Percentiles rank a stretch among this genome's conserved stretches.
Evolutionary conservation across 2,888 invertebrate genomes (phyloP).

Genomic region (Monopis laevigella): DNA sequence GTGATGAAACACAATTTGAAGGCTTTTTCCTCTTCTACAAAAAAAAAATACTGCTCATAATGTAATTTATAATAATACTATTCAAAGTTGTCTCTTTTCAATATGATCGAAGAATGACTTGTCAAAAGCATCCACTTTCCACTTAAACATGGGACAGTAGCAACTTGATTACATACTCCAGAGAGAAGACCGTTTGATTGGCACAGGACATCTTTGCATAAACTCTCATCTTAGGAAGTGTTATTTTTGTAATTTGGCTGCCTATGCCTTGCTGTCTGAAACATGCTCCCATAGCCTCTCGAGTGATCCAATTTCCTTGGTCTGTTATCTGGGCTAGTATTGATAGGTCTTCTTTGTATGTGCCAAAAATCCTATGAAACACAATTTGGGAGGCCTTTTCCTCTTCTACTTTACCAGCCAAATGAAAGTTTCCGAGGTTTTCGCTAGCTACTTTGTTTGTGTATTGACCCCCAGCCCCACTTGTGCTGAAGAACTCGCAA

Average conservation of each 20-base stretch:
- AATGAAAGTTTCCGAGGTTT: not conserved
- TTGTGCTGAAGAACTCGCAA: not conserved
- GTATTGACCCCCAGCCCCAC: not conserved
- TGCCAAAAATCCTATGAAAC: not conserved
- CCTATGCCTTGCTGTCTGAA: not conserved
- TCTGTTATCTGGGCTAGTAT: not conserved
- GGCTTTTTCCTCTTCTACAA: too few species aligned
- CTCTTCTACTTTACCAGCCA: not conserved
- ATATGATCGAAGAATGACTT: conserved; percentile 1
- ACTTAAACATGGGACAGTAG: not conserved
- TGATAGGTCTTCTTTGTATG: not conserved
- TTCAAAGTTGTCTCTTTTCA: not conserved
- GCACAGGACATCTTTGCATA: not conserved
- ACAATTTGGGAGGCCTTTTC: not conserved
- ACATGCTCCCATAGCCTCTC: not conserved
- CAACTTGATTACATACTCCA: not conserved
- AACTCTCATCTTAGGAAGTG: not conserved
- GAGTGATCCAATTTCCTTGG: not conserved
- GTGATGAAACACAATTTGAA: too few species aligned
- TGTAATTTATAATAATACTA: too few species aligned
- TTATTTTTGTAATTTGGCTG: not conserved
- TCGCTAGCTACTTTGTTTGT: not conserved
- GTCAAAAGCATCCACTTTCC: too few species aligned
- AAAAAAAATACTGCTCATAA: too few species aligned
- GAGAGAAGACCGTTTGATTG: not conserved